phyloP scores from a whole-genome alignment of 2,888 invertebrate species.

The Podabrus alpinus region DNA sequence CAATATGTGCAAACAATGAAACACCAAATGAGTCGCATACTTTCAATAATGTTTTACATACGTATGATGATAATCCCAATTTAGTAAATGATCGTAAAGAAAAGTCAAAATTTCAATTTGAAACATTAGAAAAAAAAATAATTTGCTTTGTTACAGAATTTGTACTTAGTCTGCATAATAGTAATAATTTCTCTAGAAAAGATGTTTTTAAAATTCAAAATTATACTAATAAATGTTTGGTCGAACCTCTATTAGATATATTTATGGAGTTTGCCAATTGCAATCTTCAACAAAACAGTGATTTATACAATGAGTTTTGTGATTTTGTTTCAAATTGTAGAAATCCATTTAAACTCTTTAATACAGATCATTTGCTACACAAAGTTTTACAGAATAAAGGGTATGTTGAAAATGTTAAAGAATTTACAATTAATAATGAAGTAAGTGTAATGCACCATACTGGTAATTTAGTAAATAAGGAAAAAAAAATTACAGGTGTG shows the following conservation, averaged over 20 bases:
- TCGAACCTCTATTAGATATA: conserved; percentile 8
- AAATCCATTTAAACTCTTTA: conserved; percentile 11
- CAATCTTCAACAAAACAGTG: background rate
- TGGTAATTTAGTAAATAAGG: too few relatives aligned
- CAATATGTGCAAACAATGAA: too few relatives aligned
- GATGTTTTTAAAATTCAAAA: conserved; percentile 10
- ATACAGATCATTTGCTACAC: conserved; percentile 14
- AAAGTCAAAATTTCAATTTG: too few relatives aligned
- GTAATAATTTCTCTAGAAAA: conserved; percentile 9
- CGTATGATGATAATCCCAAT: too few relatives aligned
- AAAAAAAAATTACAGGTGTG: too few relatives aligned
- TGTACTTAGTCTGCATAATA: conserved; percentile 7
- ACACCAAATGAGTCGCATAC: too few relatives aligned
- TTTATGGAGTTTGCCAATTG: conserved; percentile 13
- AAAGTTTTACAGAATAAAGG: conserved; percentile 9
- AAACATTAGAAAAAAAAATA: too few relatives aligned
- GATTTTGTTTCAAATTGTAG: too few relatives aligned
- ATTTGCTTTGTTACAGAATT: conserved; percentile 7
- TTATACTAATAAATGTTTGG: background rate
- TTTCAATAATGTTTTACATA: too few relatives aligned
- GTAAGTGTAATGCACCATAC: conserved; percentile 3
- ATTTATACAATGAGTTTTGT: conserved; percentile 6
- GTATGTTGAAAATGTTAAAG: conserved; percentile 8
- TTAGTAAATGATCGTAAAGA: too few relatives aligned
- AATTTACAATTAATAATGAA: conserved; percentile 14